Evolutionary conservation across 2,113 vertebrate genomes (phyloP).

Genomic region (Oceanites oceanicus): DNA sequence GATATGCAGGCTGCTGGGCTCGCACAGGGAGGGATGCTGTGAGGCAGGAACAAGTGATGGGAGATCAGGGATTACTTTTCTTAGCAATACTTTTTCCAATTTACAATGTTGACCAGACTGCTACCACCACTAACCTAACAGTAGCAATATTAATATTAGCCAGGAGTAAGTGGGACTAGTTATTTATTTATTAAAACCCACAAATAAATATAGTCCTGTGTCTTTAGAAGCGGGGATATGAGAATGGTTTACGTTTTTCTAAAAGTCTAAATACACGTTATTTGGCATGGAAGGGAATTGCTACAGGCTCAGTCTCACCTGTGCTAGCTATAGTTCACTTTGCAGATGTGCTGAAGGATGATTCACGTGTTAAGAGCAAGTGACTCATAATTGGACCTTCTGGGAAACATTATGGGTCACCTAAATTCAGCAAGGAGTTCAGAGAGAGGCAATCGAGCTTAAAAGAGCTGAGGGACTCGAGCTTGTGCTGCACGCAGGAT

Average conservation of each 20-base stretch:
- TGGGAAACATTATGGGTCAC: conserved; percentile 44
- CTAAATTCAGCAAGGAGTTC: conserved; percentile 26
- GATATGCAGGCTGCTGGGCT: background rate
- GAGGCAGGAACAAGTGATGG: background rate
- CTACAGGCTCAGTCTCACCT: background rate
- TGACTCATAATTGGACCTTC: conserved; percentile 36
- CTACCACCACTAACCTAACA: background rate
- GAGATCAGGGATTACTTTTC: background rate
- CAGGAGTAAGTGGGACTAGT: background rate
- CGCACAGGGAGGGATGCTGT: background rate
- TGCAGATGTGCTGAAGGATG: conserved; percentile 34
- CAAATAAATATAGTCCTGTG: background rate
- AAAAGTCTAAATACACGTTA: background rate
- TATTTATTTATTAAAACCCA: background rate
- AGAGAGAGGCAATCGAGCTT: conserved; percentile 9
- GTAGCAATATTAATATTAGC: background rate
- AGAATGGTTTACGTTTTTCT: background rate
- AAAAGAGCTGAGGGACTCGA: background rate
- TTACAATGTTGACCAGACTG: background rate
- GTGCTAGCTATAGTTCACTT: background rate
- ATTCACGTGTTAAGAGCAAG: background rate
- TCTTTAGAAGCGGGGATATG: background rate
- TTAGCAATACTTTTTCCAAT: background rate
- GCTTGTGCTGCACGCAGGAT: background rate
- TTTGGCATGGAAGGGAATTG: background rate